phyloP scores from a whole-genome alignment of 2,888 invertebrate genomes.

The Tricholauxania praeusta region DNA sequence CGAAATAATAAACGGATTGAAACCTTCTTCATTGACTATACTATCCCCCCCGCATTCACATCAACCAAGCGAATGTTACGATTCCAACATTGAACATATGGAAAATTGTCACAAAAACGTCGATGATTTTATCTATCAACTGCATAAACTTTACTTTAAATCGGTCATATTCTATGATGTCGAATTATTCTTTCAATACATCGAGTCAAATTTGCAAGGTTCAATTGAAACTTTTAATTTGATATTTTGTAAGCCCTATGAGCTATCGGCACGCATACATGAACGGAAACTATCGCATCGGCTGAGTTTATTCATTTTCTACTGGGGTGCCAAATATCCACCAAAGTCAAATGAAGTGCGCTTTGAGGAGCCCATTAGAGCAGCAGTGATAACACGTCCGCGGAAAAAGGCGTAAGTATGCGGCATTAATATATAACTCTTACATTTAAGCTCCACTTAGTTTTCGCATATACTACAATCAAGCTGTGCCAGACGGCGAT shows the following conservation, averaged over 20 bases:
- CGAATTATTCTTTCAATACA: conserved; percentile 60
- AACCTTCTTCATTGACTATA: conserved; percentile 59
- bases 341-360: conserved; percentile 60
- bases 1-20: conserved; percentile 62
- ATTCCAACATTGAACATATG: too few species aligned
- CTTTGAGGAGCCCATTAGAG: conserved; percentile 68
- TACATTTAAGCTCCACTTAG: conserved; percentile 61
- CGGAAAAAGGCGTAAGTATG: conserved; percentile 59
- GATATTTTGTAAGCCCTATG: conserved; percentile 61
- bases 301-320: conserved; percentile 74
- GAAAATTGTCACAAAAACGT: conserved; percentile 49
- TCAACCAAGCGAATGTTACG: conserved; percentile 12
- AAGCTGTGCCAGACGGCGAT: conserved; percentile 73
- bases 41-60: conserved; percentile 46
- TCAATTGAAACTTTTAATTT: conserved; percentile 65
- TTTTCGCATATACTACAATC: conserved; percentile 80
- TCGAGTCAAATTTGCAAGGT: conserved; percentile 59
- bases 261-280: conserved; percentile 56
- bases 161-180: conserved; percentile 62
- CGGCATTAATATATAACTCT: neutral
- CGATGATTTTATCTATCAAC: conserved; percentile 61
- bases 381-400: conserved; percentile 75
- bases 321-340: conserved; percentile 73
- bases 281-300: conserved; percentile 60
- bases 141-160: conserved; percentile 60